Conservation (phyloP, 2,113 vertebrate genomes). For the Stictonetta naevosa region DNA sequence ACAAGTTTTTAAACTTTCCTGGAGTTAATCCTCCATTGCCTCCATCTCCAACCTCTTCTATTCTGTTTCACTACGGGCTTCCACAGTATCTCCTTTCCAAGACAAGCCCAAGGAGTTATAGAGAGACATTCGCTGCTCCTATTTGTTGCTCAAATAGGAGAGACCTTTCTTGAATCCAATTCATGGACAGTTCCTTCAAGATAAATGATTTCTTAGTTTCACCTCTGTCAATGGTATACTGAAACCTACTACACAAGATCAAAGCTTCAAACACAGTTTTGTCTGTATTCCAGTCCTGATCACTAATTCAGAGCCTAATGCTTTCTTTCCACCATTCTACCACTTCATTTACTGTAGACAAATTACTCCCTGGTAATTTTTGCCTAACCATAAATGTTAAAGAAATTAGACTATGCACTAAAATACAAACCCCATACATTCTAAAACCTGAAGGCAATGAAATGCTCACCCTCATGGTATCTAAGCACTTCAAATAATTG, state of each 20-base stretch:
- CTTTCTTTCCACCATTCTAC: constrained; percentile 18
- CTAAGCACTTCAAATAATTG: neutral
- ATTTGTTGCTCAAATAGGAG: neutral
- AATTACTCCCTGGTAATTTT: neutral
- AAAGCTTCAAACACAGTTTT: neutral
- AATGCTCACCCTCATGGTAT: neutral
- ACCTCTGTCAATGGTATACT: neutral
- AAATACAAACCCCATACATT: neutral
- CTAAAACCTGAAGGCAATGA: neutral
- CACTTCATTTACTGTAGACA: neutral
- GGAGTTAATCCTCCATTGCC: too few species aligned
- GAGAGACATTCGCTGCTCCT: too few species aligned
- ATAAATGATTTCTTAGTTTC: neutral
- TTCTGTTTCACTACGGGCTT: too few species aligned
- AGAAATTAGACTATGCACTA: neutral
- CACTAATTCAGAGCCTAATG: neutral
- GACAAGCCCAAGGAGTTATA: too few species aligned
- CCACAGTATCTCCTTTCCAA: too few species aligned
- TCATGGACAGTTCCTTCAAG: neutral
- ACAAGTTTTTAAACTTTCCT: too few species aligned
- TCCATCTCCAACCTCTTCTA: too few species aligned
- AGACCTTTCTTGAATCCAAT: neutral
- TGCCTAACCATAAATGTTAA: neutral
- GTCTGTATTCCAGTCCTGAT: neutral
- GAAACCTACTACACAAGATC: neutral